These are phyloP conservation scores for Oncorhynchus clarkii DNA, from an alignment of 2,113 vertebrate species.

Conservation along the genomic window DNA sequence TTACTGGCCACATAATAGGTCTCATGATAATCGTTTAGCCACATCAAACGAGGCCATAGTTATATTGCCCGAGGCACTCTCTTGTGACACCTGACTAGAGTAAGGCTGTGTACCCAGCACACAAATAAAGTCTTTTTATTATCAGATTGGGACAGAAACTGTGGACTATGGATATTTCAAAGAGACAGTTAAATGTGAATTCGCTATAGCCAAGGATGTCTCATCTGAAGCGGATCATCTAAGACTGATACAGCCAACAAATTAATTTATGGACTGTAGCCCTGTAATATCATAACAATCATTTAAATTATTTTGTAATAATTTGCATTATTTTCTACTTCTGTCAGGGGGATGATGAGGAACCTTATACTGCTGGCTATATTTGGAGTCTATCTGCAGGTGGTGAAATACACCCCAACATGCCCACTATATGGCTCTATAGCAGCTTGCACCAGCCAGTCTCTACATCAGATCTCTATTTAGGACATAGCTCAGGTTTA, in stretches of 20 bases:
- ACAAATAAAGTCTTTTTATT: background rate
- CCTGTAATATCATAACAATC: background rate
- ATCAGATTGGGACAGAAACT: background rate
- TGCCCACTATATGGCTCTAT: conserved; percentile 54
- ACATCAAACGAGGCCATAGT: too few relatives aligned
- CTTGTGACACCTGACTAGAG: background rate
- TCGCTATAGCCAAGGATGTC: background rate
- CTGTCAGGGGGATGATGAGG: conserved; percentile 37
- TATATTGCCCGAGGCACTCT: too few relatives aligned
- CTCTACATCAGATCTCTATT: conserved; percentile 72
- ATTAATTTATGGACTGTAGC: background rate
- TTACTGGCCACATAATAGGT: too few relatives aligned
- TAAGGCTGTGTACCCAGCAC: background rate
- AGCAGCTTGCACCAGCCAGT: conserved; percentile 47
- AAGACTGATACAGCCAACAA: background rate
- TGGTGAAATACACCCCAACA: conserved; percentile 9
- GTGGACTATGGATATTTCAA: background rate
- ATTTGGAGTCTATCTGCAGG: conserved; percentile 36
- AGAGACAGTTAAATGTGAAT: background rate
- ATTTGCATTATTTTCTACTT: conserved; percentile 3
- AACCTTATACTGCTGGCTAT: background rate
- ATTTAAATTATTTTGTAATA: background rate
- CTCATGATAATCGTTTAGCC: too few relatives aligned
- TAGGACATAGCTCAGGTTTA: conserved; percentile 61
- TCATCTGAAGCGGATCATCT: background rate